Base-by-base conservation (phyloP, 1,140 invertebrate species). In the Coptotermes formosanus region DNA sequence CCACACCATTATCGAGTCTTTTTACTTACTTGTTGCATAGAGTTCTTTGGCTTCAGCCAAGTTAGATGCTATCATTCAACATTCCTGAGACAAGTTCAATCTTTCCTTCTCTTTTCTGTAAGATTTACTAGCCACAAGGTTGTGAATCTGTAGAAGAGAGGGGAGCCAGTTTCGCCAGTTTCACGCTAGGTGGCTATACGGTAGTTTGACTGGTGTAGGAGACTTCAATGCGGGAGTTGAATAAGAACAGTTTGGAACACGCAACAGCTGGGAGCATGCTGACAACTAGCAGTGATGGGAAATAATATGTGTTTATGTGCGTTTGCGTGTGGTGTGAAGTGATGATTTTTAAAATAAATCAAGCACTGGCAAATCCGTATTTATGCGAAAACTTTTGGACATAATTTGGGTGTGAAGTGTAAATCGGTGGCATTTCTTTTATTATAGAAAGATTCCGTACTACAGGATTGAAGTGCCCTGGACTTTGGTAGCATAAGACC, bases 351-450 rank as follows among this genome's bases (percentile, higher is more conserved):
- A 75, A n/a, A n/a, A 8, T 75, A 75, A 75, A 30, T 30, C 64
- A 30, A 7, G 25, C 1, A 25, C 25, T 75, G 16, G n/a, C 25
- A 75, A 75, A n/a, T 75, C 7, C 0, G 3, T 75, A 30, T n/a
- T 75, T 25, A 75, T 30, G 64, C n/a, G n/a, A 11, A 25, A 75
- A 16, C 52, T 55, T 19, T 16, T 55, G 19, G 52, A 75, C 64
- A 75, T 75, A 75, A 75, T n/a, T 75, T 75, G n/a, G n/a, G n/a
- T n/a, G 25, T 75, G 64, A 75, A 75, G 64, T 75, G 25, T n/a
- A 30, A 75, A 30, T 55, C 7, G 16, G 64, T 75, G 64, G n/a
- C 0, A 30, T 75, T 75, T 75, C 64, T 30, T 75, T 3, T 75
- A 12, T 30, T 11, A n/a, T 64, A n/a, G 8, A 2, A 9, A 16